Conservation (phyloP, 2,113 vertebrate genomes). For the Pedionomus torquatus region DNA sequence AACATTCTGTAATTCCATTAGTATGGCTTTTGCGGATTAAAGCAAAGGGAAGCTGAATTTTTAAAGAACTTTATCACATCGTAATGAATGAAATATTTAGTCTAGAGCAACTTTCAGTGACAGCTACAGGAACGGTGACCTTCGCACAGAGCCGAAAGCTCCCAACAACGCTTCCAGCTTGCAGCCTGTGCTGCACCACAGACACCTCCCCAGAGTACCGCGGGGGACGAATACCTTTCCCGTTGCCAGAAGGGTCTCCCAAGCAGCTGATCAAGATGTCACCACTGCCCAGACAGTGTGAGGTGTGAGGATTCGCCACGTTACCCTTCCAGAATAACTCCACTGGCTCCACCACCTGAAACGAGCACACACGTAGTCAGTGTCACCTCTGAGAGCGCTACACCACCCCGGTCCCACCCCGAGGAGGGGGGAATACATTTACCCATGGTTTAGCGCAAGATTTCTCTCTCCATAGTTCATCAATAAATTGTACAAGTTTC, state of each 20-base stretch:
- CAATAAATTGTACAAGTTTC: background rate
- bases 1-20: background rate
- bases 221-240: conserved; percentile 80
- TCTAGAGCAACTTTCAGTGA: background rate
- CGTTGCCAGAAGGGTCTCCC: conserved; percentile 86
- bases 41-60: background rate
- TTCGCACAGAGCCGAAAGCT: background rate
- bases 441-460: background rate
- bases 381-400: background rate
- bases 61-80: background rate
- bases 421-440: background rate
- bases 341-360: conserved; percentile 84
- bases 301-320: conserved; percentile 85
- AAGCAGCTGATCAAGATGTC: conserved; percentile 92
- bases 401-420: background rate
- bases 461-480: background rate
- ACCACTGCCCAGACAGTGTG: conserved; percentile 88
- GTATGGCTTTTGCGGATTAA: background rate
- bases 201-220: background rate
- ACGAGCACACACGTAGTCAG: rapidly evolving
- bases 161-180: background rate
- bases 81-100: background rate
- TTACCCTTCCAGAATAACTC: conserved; percentile 84
- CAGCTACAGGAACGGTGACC: too few relatives aligned
- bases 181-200: background rate